Evolutionary conservation across 1,140 invertebrate genomes (phyloP).

Genomic region (Galleria mellonella): DNA sequence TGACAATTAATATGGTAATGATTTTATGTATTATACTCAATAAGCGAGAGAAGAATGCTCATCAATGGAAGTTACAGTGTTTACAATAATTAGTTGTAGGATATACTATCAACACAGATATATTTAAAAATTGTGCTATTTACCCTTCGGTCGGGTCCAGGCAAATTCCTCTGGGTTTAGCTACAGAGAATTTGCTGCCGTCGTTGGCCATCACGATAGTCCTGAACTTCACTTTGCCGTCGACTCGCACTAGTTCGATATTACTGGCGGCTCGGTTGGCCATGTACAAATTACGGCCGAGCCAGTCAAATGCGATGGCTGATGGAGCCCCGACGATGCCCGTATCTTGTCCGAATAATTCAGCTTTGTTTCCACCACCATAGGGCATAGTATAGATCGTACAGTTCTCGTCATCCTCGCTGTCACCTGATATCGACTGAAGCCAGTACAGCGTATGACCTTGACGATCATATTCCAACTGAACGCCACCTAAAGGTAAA

Average conservation of each 20-base stretch:
- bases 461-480: slow-evolving; percentile 93
- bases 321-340: slow-evolving; percentile 94
- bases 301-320: slow-evolving; percentile 96
- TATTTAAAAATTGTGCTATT: slow-evolving; percentile 24
- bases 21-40: neutral
- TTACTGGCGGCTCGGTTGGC: slow-evolving; percentile 94
- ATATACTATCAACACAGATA: too few relatives aligned
- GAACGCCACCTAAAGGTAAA: slow-evolving; percentile 76
- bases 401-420: slow-evolving; percentile 83
- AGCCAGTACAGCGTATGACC: slow-evolving; percentile 90
- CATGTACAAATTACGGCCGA: slow-evolving; percentile 95
- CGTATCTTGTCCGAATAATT: slow-evolving; percentile 85
- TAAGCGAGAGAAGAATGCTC: too few relatives aligned
- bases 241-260: slow-evolving; percentile 93
- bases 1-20: neutral
- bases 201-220: slow-evolving; percentile 93
- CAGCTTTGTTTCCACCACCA: slow-evolving; percentile 89
- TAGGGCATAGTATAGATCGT: slow-evolving; percentile 91
- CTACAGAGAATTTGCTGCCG: slow-evolving; percentile 89
- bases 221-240: slow-evolving; percentile 89
- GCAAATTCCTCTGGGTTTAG: slow-evolving; percentile 89
- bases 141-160: slow-evolving; percentile 93
- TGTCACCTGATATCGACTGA: slow-evolving; percentile 82
- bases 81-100: too few relatives aligned
- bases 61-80: too few relatives aligned